Conservation (phyloP, 1,140 invertebrate species). For the Tetramorium alpestre region DNA sequence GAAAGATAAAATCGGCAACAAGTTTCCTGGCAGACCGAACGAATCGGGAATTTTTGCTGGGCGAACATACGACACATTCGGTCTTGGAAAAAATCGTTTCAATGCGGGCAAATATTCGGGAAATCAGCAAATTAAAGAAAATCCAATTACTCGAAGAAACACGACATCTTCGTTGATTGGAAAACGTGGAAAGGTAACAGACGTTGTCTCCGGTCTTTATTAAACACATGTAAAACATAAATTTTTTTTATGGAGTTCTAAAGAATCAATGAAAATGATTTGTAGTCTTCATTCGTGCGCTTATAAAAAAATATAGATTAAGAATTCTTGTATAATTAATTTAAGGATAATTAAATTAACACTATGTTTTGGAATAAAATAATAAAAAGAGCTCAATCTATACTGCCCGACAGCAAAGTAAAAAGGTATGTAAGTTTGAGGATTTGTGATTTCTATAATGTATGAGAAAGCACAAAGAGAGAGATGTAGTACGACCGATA, state of each 20-base stretch:
- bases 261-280: neutral
- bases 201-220: slow-evolving; percentile 83
- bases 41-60: slow-evolving; percentile 81
- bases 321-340: slow-evolving; percentile 26
- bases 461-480: slow-evolving; percentile 16
- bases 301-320: neutral
- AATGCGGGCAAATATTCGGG: slow-evolving; percentile 84
- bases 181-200: slow-evolving; percentile 83
- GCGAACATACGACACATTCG: slow-evolving; percentile 81
- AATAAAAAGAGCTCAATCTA: neutral
- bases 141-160: slow-evolving; percentile 74
- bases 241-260: neutral
- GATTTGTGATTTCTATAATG: neutral
- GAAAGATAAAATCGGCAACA: slow-evolving; percentile 65
- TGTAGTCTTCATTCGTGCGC: neutral
- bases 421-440: neutral
- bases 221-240: slow-evolving; percentile 37
- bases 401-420: neutral
- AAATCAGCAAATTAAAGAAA: slow-evolving; percentile 73
- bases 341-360: slow-evolving; percentile 5
- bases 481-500: neutral
- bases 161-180: slow-evolving; percentile 67
- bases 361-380: neutral
- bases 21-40: slow-evolving; percentile 65
- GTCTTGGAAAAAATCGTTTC: slow-evolving; percentile 81